Conservation (phyloP, 2,888 invertebrate genomes). For the Anoplius nigerrimus region DNA sequence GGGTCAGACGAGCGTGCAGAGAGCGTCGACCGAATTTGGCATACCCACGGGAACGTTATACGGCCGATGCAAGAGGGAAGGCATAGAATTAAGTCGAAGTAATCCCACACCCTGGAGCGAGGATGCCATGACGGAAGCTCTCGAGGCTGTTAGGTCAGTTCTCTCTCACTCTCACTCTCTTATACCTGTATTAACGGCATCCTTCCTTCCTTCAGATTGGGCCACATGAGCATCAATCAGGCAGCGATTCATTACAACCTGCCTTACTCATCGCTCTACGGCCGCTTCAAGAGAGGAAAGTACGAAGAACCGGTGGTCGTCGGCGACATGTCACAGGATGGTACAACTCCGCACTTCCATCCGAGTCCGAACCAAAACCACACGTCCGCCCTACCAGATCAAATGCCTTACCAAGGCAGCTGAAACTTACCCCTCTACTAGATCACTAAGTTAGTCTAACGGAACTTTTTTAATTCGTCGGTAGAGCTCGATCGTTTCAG, state of each 20-base stretch:
- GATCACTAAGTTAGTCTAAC: constrained; percentile 56
- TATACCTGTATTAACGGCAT: too few relatives aligned
- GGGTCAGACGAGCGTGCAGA: constrained; percentile 89
- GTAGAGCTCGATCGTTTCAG: constrained; percentile 26
- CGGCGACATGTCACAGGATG: constrained; percentile 73
- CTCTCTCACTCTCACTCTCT: not conserved
- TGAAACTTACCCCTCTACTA: constrained; percentile 74
- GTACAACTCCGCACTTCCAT: constrained; percentile 72
- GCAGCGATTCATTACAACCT: constrained; percentile 94
- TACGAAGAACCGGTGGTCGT: constrained; percentile 79
- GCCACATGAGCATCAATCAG: constrained; percentile 95
- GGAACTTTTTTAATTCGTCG: constrained; percentile 39
- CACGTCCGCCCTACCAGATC: constrained; percentile 72
- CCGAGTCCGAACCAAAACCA: constrained; percentile 73
- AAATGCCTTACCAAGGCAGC: constrained; percentile 75
- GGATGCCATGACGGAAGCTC: constrained; percentile 92
- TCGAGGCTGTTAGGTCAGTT: constrained; percentile 88
- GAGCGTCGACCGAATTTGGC: constrained; percentile 90
- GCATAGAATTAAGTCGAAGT: constrained; percentile 90
- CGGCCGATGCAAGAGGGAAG: constrained; percentile 92
- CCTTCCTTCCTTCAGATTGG: constrained; percentile 79
- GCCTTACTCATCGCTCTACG: constrained; percentile 92
- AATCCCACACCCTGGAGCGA: constrained; percentile 97
- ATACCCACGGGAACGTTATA: constrained; percentile 93
- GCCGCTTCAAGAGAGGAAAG: constrained; percentile 91